phyloP scores from a whole-genome alignment of 2,888 invertebrate genomes.

The Stegophylla sp. region DNA sequence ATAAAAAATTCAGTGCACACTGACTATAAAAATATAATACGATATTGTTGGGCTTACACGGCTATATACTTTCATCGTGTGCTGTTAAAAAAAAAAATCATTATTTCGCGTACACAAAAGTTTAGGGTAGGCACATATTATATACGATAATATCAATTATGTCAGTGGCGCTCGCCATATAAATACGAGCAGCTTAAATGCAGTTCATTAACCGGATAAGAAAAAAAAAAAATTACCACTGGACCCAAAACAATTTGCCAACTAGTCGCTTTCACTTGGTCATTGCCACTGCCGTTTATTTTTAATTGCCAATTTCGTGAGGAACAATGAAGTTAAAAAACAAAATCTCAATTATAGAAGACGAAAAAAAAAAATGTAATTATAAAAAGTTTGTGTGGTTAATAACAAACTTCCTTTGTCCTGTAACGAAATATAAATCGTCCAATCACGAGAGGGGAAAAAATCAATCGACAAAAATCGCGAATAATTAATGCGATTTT shows the following conservation, averaged over 20 bases:
- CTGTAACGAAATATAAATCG: neutral
- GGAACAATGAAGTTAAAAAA: conserved; percentile 40
- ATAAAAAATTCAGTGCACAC: too few species aligned
- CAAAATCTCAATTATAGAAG: conserved; percentile 12
- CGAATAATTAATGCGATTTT: conserved; percentile 14
- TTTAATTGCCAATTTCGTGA: conserved; percentile 39
- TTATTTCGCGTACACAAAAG: too few species aligned
- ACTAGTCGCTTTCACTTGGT: conserved; percentile 40
- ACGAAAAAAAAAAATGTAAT: conserved; percentile 18
- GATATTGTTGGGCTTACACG: too few species aligned
- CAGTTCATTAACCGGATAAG: conserved; percentile 20
- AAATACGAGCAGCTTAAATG: too few species aligned
- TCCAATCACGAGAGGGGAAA: neutral
- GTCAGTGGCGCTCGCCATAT: too few species aligned
- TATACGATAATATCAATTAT: too few species aligned
- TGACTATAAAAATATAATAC: too few species aligned
- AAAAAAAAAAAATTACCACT: conserved; percentile 5
- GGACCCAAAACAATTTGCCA: conserved; percentile 38
- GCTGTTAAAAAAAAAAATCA: too few species aligned
- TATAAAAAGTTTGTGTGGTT: neutral
- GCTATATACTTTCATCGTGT: too few species aligned
- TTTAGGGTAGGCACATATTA: too few species aligned
- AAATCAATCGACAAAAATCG: neutral
- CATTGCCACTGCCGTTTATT: neutral
- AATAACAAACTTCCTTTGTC: conserved; percentile 11